phyloP scores from a whole-genome alignment of 2,888 invertebrate genomes.

The Hoplodrina blanda region DNA sequence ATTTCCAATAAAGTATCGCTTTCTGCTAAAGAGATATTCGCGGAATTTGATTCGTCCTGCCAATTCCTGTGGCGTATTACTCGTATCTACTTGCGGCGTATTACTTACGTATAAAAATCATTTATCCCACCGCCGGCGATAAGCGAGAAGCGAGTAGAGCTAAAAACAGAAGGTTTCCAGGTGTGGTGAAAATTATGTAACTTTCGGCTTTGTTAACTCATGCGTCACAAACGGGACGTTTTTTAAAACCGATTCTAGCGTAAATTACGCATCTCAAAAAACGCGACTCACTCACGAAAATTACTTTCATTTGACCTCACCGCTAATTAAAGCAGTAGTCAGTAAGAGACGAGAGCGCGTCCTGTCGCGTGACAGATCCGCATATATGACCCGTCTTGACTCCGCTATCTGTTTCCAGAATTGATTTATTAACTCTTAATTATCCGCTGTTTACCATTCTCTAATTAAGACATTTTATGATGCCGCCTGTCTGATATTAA shows the following conservation, averaged over 20 bases:
- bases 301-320: too few relatives aligned
- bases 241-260: too few relatives aligned
- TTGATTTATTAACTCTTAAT: conserved; percentile 55
- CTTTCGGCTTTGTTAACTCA: too few relatives aligned
- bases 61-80: conserved; percentile 19
- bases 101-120: conserved; percentile 31
- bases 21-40: conserved; percentile 32
- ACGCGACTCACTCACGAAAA: too few relatives aligned
- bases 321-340: conserved; percentile 19
- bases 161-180: too few relatives aligned
- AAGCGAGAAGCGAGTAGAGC: too few relatives aligned
- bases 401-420: conserved; percentile 50
- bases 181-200: too few relatives aligned
- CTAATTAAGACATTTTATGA: conserved; percentile 41
- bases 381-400: conserved; percentile 49
- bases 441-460: conserved; percentile 39
- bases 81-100: not conserved
- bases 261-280: too few relatives aligned
- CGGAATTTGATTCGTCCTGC: conserved; percentile 44
- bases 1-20: conserved; percentile 48
- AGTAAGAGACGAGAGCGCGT: not conserved
- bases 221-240: too few relatives aligned
- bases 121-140: too few relatives aligned
- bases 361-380: conserved; percentile 49
- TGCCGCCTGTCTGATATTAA: conserved; percentile 21